Evolutionary conservation across 2,113 vertebrate species (phyloP).

Genomic region (Cochlearius cochlearius): DNA sequence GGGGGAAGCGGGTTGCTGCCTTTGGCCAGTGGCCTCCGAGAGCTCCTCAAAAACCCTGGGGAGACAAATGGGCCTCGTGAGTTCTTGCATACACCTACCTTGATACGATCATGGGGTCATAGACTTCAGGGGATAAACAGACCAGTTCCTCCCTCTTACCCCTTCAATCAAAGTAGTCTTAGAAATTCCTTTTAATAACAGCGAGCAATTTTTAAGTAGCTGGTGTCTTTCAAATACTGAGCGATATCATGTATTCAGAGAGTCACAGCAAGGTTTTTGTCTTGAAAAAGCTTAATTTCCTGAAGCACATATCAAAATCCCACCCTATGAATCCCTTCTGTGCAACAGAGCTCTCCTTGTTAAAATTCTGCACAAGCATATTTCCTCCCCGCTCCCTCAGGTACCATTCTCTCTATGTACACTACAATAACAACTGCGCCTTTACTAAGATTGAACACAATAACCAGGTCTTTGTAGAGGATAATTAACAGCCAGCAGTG

Average conservation of each 20-base stretch:
- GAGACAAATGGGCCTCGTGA: not conserved
- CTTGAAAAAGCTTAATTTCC: conserved; percentile 61
- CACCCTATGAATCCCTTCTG: conserved; percentile 11
- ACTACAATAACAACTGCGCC: conserved; percentile 46
- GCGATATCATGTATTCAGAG: not conserved
- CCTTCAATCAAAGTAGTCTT: not conserved
- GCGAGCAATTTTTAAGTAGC: not conserved
- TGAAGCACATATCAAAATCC: conserved; percentile 36
- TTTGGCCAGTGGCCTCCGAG: not conserved
- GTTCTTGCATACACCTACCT: not conserved
- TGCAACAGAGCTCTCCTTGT: conserved; percentile 31
- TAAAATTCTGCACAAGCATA: conserved; percentile 29
- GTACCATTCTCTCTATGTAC: conserved; percentile 25
- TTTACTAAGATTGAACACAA: conserved; percentile 59
- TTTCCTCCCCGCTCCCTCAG: conserved; percentile 24
- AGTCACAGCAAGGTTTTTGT: conserved; percentile 12
- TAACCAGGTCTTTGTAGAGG: conserved; percentile 57
- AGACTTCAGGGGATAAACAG: not conserved
- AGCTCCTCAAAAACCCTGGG: not conserved
- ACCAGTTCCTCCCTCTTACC: not conserved
- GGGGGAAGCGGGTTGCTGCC: not conserved
- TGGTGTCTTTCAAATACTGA: not conserved
- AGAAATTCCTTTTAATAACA: not conserved
- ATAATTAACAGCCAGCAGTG: conserved; percentile 65
- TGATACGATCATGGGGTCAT: not conserved